These are phyloP conservation scores for Ia io DNA, from an alignment of 2,113 vertebrate genomes.

Conservation along the genomic window DNA sequence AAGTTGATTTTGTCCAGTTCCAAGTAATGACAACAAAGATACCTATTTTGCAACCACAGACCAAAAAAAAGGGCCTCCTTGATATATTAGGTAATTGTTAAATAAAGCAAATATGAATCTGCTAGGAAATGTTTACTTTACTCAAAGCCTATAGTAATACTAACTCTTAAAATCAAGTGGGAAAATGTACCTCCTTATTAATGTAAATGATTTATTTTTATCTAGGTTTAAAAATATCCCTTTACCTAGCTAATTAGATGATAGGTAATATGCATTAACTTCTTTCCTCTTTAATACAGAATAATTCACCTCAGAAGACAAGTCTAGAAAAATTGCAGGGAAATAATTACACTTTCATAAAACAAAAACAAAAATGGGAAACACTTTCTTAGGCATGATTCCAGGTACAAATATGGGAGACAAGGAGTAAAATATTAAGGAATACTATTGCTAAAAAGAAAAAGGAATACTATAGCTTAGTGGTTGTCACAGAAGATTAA, in stretches of 20 bases:
- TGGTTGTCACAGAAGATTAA: background rate
- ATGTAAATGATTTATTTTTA: slow-evolving; percentile 22
- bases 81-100: background rate
- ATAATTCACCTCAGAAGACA: slow-evolving; percentile 14
- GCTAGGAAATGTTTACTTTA: slow-evolving; percentile 19
- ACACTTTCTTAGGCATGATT: background rate
- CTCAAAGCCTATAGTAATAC: background rate
- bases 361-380: background rate
- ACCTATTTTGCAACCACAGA: background rate
- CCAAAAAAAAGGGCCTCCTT: background rate
- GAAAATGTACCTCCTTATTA: background rate
- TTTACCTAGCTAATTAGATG: background rate
- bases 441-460: too few relatives aligned
- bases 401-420: background rate
- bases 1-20: slow-evolving; percentile 17
- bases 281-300: background rate
- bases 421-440: background rate
- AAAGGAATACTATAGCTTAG: background rate
- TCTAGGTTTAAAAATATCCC: background rate
- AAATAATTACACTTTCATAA: background rate
- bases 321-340: background rate
- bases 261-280: background rate
- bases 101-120: background rate
- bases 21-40: background rate
- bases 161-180: background rate